These are phyloP conservation scores for Diadema setosum DNA, from an alignment of 35 echinoderm and acorn worm genomes.

Conservation along the genomic window DNA sequence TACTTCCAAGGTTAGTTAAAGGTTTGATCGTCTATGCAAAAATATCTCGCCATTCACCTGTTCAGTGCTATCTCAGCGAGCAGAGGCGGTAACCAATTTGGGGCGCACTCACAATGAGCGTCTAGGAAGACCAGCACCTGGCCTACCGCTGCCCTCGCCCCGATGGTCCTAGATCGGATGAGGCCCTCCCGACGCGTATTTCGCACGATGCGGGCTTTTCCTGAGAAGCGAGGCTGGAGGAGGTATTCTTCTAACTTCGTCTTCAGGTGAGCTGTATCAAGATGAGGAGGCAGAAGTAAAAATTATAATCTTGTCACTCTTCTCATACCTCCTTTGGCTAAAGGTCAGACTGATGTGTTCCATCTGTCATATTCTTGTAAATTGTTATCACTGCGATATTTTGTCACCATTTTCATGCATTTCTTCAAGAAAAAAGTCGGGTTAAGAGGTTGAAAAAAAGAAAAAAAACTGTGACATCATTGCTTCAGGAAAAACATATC, in stretches of 20 bases:
- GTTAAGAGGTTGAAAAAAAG: not conserved
- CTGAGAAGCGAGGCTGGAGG: slow-evolving; percentile 39
- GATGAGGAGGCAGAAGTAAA: not conserved
- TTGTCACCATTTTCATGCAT: not conserved
- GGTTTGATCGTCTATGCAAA: no score
- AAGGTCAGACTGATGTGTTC: no score
- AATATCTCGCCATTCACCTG: no score
- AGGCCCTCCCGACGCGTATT: slow-evolving; percentile 77
- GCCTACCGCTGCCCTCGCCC: slow-evolving; percentile 49
- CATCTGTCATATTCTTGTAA: no score
- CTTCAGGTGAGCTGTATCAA: slow-evolving; percentile 53
- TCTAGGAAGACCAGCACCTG: slow-evolving; percentile 77
- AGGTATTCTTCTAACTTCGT: slow-evolving; percentile 66
- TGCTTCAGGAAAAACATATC: no score
- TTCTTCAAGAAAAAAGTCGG: not conserved
- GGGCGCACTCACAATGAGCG: slow-evolving; percentile 86
- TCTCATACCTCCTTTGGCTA: not conserved
- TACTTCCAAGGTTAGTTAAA: not conserved
- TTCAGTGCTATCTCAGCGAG: slow-evolving; percentile 77
- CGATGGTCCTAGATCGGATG: slow-evolving; percentile 62
- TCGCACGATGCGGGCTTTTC: slow-evolving; percentile 65
- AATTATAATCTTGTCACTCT: not conserved
- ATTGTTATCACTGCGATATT: not conserved
- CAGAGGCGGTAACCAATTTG: slow-evolving; percentile 83
- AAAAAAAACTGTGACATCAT: no score